Evolutionary conservation across 2,113 vertebrate species (phyloP).

Genomic region (Alouatta palliata): DNA sequence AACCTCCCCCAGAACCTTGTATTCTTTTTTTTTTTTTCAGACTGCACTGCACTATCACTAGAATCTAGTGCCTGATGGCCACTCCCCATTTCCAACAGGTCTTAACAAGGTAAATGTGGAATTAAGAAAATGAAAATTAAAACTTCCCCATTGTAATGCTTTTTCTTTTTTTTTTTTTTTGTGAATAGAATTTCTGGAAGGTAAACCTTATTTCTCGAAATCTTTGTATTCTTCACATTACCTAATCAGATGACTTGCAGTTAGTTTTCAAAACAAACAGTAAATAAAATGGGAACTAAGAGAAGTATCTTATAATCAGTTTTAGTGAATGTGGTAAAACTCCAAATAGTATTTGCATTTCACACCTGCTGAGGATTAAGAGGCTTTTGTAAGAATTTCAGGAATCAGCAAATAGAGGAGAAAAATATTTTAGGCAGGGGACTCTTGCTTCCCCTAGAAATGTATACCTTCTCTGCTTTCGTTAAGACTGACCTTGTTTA

Average conservation of each 20-base stretch:
- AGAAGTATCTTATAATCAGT: constrained; percentile 29
- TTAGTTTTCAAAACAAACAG: constrained; percentile 34
- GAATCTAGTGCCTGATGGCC: neutral
- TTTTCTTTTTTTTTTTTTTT: neutral
- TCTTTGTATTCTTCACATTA: constrained; percentile 4
- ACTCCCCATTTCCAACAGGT: neutral
- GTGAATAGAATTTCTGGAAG: neutral
- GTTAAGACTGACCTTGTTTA: neutral
- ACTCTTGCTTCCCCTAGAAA: neutral
- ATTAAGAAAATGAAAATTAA: constrained; percentile 26
- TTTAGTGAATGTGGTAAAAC: constrained; percentile 11
- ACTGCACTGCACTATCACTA: neutral
- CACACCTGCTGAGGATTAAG: neutral
- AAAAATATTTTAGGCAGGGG: neutral
- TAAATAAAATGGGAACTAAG: constrained; percentile 25
- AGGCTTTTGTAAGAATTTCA: constrained; percentile 50
- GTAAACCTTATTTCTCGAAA: neutral
- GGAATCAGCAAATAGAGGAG: neutral
- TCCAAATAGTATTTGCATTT: constrained; percentile 29
- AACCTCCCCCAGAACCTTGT: neutral
- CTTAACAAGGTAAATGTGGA: neutral
- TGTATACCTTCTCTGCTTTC: neutral
- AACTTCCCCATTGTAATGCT: neutral
- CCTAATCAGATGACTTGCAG: neutral
- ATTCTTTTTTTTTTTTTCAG: neutral